phyloP scores from a whole-genome alignment of 2,113 vertebrate species.

The Mobula hypostoma region DNA sequence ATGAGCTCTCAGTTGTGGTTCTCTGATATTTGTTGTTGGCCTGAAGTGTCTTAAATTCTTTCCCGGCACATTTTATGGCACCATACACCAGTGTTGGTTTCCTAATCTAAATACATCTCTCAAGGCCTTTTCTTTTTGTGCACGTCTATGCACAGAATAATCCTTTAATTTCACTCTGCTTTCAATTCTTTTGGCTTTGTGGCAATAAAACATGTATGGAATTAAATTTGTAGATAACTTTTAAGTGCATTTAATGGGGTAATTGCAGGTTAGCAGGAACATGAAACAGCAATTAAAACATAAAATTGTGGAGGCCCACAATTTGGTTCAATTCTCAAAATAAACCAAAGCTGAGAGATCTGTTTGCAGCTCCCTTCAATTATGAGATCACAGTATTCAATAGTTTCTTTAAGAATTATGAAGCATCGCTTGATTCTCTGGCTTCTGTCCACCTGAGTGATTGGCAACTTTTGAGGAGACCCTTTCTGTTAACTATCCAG shows the following conservation, averaged over 20 bases:
- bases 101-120: neutral
- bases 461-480: neutral
- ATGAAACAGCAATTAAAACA: conserved; percentile 8
- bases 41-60: neutral
- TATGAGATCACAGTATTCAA: neutral
- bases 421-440: neutral
- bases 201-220: conserved; percentile 20
- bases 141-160: neutral
- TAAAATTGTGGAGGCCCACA: neutral
- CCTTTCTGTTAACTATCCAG: neutral
- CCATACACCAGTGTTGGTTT: neutral
- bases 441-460: neutral
- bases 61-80: neutral
- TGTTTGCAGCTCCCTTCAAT: conserved; percentile 17
- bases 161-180: conserved; percentile 31
- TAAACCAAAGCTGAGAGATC: neutral
- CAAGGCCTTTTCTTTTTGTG: neutral
- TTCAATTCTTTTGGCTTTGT: conserved; percentile 23
- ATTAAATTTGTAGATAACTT: conserved; percentile 26
- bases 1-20: neutral
- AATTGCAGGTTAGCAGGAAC: conserved; percentile 9
- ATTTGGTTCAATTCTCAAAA: conserved; percentile 27
- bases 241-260: conserved; percentile 21
- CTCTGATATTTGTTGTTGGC: neutral
- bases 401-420: neutral